Evolutionary conservation across 30 jellyfish, hydroid and myxozoan genomes (phyloP).

Genomic region (Mastigias papua): DNA sequence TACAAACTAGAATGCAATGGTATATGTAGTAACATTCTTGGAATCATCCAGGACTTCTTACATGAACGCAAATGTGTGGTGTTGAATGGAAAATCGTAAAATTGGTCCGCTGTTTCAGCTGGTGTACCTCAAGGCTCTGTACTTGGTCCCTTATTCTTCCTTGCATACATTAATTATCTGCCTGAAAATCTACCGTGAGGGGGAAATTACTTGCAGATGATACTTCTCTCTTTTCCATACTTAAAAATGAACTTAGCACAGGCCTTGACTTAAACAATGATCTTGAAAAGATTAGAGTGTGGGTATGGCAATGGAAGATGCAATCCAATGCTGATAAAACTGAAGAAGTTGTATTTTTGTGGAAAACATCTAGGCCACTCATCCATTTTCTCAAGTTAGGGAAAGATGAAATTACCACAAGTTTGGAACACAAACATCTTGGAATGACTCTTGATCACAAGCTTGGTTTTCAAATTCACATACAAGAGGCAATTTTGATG

Average conservation of each 20-base stretch:
- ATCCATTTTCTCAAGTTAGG: neutral
- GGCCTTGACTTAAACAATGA: neutral
- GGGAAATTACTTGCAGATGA: neutral
- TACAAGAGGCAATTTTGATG: too few species aligned
- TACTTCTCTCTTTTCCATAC: neutral
- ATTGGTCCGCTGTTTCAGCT: neutral
- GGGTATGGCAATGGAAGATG: neutral
- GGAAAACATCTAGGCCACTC: neutral
- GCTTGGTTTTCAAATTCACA: neutral
- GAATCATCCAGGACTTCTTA: neutral
- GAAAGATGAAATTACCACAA: neutral
- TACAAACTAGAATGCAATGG: neutral
- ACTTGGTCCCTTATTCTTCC: neutral
- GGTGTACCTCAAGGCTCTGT: neutral
- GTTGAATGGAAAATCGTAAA: neutral
- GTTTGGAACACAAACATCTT: neutral
- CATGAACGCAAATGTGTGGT: neutral
- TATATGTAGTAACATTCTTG: neutral
- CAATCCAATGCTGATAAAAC: neutral
- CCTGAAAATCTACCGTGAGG: neutral
- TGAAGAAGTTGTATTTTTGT: neutral
- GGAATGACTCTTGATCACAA: neutral
- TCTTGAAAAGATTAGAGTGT: neutral
- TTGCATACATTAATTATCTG: neutral
- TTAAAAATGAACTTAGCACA: neutral